A percentile compares a stretch with the other conserved stretches of the same genome.
These are phyloP conservation scores for Oriolus oriolus DNA, from an alignment of 2,113 vertebrate genomes.

Conservation along the genomic window DNA sequence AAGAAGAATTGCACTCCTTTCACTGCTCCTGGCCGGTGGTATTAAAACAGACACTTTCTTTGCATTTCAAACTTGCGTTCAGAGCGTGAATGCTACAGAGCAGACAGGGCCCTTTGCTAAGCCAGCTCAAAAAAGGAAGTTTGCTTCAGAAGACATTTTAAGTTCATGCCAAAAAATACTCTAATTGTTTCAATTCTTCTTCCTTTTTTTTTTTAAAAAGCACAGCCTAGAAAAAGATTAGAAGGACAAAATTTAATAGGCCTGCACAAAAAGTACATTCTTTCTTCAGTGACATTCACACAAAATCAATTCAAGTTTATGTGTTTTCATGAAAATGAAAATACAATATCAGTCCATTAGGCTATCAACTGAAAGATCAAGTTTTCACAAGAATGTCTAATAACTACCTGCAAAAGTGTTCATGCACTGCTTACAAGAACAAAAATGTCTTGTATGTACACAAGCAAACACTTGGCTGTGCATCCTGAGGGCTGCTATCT, in stretches of 20 bases:
- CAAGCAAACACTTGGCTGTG: not conserved
- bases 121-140: not conserved
- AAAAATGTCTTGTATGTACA: not conserved
- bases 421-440: not conserved
- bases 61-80: not conserved
- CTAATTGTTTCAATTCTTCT: not conserved
- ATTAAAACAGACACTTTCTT: not conserved
- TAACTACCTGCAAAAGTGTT: not conserved
- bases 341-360: not conserved
- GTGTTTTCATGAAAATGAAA: not conserved
- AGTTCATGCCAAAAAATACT: not conserved
- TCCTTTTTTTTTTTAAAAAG: not conserved
- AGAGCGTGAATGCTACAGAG: not conserved
- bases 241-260: not conserved
- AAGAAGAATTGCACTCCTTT: not conserved
- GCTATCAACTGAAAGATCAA: not conserved
- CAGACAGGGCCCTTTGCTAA: not conserved
- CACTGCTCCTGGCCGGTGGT: not conserved
- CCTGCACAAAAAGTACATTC: not conserved
- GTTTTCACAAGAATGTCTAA: not conserved
- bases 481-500: not conserved
- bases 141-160: not conserved
- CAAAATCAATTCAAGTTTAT: not conserved
- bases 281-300: not conserved
- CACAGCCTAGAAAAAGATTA: not conserved